These are phyloP conservation scores for Lottia gigantea DNA, from an alignment of 2,888 invertebrate genomes.

Conservation along the genomic window DNA sequence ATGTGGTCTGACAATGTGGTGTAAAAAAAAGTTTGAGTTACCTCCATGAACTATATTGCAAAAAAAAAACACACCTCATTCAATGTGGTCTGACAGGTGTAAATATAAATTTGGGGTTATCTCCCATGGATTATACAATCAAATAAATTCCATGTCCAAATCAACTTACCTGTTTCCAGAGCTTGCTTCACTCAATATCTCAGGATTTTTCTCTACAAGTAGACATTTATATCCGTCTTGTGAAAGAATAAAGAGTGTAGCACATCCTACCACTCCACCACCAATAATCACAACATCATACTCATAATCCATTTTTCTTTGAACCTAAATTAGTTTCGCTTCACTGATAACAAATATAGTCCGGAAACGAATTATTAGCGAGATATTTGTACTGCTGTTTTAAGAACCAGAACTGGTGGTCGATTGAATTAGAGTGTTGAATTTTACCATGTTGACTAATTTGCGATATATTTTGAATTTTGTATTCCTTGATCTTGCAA, in stretches of 20 bases:
- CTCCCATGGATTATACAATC: too few species aligned
- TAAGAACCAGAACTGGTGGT: too few species aligned
- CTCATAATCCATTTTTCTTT: neutral
- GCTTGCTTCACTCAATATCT: conserved; percentile 53
- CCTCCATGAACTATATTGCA: too few species aligned
- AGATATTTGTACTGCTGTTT: too few species aligned
- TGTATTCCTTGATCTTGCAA: too few species aligned
- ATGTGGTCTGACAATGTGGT: neutral
- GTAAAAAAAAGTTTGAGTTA: neutral
- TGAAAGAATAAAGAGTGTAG: conserved; percentile 47
- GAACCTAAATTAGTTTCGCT: too few species aligned
- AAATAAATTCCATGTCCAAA: neutral
- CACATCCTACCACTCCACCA: conserved; percentile 57
- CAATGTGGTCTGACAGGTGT: neutral
- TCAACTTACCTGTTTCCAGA: conserved; percentile 55
- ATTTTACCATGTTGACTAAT: too few species aligned
- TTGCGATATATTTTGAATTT: too few species aligned
- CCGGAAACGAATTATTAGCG: too few species aligned
- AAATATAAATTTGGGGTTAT: neutral
- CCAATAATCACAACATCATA: conserved; percentile 55
- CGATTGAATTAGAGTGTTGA: too few species aligned
- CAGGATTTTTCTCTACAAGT: conserved; percentile 51
- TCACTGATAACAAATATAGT: too few species aligned
- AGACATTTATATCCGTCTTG: conserved; percentile 48
- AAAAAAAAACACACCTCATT: too few species aligned